phyloP scores from a whole-genome alignment of 2,888 invertebrate genomes.

The Tholera decimalis region DNA sequence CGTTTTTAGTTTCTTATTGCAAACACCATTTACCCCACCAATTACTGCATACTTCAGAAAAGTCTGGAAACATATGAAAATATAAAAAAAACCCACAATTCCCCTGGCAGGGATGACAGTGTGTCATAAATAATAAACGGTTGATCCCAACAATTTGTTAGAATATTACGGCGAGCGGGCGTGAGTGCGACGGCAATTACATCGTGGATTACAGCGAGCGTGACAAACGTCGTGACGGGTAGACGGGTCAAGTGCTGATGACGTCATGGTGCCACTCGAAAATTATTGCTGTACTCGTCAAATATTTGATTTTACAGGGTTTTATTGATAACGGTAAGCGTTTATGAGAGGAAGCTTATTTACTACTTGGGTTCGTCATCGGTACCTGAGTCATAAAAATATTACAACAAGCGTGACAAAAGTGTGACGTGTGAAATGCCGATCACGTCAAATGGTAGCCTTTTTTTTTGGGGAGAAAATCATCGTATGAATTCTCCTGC shows the following conservation, averaged over 20 bases:
- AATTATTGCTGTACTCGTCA: constrained; percentile 46
- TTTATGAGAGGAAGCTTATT: constrained; percentile 1
- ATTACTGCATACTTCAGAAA: constrained; percentile 2
- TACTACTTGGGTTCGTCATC: neutral
- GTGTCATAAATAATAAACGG: constrained; percentile 66
- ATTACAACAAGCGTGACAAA: constrained; percentile 48
- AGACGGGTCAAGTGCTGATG: constrained; percentile 58
- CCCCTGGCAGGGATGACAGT: constrained; percentile 50
- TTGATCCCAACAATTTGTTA: constrained; percentile 67
- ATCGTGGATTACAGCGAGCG: constrained; percentile 61
- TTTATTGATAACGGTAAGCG: constrained; percentile 15
- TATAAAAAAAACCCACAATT: constrained; percentile 27
- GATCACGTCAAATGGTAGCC: constrained; percentile 3
- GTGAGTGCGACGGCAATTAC: constrained; percentile 62
- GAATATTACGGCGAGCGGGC: constrained; percentile 59
- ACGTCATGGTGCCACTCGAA: constrained; percentile 42
- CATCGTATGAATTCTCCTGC: too few species aligned
- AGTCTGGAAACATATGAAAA: neutral
- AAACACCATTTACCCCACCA: constrained; percentile 1
- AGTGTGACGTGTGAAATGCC: constrained; percentile 25
- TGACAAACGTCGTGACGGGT: constrained; percentile 63
- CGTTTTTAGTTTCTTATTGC: too few species aligned
- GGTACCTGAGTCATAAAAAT: neutral
- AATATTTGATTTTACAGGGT: constrained; percentile 43
- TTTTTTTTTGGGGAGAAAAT: neutral